Conservation (phyloP, 2,888 invertebrate genomes). For the Orchesellides sinensis region DNA sequence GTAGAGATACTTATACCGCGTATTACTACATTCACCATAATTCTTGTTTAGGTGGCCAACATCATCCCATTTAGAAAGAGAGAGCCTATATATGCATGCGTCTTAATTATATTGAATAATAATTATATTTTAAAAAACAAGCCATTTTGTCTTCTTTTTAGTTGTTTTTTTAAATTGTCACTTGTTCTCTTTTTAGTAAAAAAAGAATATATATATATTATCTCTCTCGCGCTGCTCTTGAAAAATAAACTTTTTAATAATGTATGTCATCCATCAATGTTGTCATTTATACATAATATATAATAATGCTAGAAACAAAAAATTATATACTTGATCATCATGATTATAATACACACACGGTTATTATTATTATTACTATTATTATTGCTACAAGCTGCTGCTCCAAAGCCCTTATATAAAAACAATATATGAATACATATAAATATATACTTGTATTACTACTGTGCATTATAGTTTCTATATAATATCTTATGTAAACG, state of each 20-base stretch:
- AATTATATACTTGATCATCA: not conserved
- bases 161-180: not conserved
- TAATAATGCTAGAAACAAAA: not conserved
- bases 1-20: too few species aligned
- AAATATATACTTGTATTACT: slow-evolving; percentile 29
- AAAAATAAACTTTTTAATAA: not conserved
- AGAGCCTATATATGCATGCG: too few species aligned
- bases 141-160: too few species aligned
- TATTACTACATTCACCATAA: too few species aligned
- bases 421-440: slow-evolving; percentile 1
- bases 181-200: not conserved
- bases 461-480: slow-evolving; percentile 60
- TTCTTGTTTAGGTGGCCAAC: too few species aligned
- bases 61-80: too few species aligned
- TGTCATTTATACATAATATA: not conserved
- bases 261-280: slow-evolving; percentile 13
- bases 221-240: not conserved
- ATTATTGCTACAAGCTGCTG: slow-evolving; percentile 16
- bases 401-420: slow-evolving; percentile 23
- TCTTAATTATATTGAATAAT: too few species aligned
- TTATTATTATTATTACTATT: slow-evolving; percentile 30
- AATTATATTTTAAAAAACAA: too few species aligned
- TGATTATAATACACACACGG: too few species aligned
- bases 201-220: too few species aligned
- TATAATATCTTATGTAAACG: slow-evolving; percentile 18